Percentiles rank a stretch among this genome's conserved stretches.
Conservation (phyloP, 2,113 vertebrate genomes). For the Heteronetta atricapilla region DNA sequence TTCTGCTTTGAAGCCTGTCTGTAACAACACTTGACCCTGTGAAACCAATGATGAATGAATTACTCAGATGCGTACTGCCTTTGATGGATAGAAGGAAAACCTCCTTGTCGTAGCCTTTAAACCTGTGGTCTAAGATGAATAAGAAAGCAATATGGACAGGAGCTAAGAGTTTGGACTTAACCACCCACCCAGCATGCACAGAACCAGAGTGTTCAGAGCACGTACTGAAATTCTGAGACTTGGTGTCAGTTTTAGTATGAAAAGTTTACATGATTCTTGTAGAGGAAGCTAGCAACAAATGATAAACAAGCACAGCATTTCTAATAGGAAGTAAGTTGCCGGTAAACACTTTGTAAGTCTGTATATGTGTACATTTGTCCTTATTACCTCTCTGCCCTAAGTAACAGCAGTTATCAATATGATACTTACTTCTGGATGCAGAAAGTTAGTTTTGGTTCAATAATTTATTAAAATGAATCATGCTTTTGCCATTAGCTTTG, state of each 20-base stretch:
- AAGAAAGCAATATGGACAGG: not conserved
- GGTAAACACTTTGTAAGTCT: not conserved
- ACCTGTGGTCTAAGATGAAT: not conserved
- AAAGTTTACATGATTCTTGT: not conserved
- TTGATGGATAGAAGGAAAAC: not conserved
- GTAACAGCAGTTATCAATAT: constrained; percentile 10
- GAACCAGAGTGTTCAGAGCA: not conserved
- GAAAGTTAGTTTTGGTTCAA: constrained; percentile 26
- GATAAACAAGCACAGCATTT: not conserved
- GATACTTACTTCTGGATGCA: constrained; percentile 40
- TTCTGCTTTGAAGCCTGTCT: not conserved
- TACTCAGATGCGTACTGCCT: not conserved
- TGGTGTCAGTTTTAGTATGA: not conserved
- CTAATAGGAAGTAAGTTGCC: not conserved
- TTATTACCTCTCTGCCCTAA: not conserved
- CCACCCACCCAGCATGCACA: rapidly evolving
- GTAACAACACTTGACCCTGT: rapidly evolving
- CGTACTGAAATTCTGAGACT: not conserved
- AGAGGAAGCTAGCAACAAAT: not conserved
- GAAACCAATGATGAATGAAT: not conserved
- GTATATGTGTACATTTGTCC: not conserved
- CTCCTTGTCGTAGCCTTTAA: not conserved
- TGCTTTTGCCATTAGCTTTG: constrained; percentile 25
- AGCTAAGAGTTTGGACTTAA: not conserved
- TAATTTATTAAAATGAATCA: constrained; percentile 66